phyloP scores from a whole-genome alignment of 2,113 vertebrate genomes.

The Lophius piscatorius region DNA sequence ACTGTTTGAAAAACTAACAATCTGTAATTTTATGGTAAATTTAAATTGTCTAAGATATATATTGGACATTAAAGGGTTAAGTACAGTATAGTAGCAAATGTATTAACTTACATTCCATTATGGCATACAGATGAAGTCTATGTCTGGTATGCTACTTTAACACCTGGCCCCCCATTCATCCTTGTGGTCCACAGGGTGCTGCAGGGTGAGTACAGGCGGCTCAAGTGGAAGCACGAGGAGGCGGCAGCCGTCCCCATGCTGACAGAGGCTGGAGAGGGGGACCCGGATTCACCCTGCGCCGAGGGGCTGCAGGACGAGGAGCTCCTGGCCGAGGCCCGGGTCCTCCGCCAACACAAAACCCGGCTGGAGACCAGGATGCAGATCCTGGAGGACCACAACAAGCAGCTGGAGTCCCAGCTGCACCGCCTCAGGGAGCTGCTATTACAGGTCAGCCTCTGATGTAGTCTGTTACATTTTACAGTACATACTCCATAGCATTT shows the following conservation, averaged over 20 bases:
- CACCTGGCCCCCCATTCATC: slow-evolving; percentile 16
- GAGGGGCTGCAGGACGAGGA: slow-evolving; percentile 86
- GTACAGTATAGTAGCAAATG: no score
- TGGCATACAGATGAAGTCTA: background rate
- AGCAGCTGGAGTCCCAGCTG: slow-evolving; percentile 95
- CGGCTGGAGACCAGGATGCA: slow-evolving; percentile 98
- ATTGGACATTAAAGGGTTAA: no score
- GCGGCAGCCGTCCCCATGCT: slow-evolving; percentile 85
- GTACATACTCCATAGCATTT: no score
- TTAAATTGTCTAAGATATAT: no score
- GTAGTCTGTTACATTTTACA: no score
- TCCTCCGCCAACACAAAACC: slow-evolving; percentile 95
- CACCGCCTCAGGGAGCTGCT: slow-evolving; percentile 92
- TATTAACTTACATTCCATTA: no score
- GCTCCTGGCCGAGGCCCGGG: slow-evolving; percentile 92
- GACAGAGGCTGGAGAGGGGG: slow-evolving; percentile 81
- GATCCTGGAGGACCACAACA: slow-evolving; percentile 98
- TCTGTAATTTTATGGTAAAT: no score
- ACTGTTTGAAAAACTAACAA: no score
- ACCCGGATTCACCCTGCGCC: slow-evolving; percentile 55
- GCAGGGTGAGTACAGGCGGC: slow-evolving; percentile 91
- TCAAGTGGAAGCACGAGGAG: slow-evolving; percentile 97
- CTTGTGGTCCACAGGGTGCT: slow-evolving; percentile 84
- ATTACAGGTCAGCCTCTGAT: slow-evolving; percentile 86
- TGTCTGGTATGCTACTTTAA: slow-evolving; percentile 13